Evolutionary conservation across 2,113 vertebrate species (phyloP), one percentile per base, ranked within the genome.

Genomic region (Panthera leo): DNA sequence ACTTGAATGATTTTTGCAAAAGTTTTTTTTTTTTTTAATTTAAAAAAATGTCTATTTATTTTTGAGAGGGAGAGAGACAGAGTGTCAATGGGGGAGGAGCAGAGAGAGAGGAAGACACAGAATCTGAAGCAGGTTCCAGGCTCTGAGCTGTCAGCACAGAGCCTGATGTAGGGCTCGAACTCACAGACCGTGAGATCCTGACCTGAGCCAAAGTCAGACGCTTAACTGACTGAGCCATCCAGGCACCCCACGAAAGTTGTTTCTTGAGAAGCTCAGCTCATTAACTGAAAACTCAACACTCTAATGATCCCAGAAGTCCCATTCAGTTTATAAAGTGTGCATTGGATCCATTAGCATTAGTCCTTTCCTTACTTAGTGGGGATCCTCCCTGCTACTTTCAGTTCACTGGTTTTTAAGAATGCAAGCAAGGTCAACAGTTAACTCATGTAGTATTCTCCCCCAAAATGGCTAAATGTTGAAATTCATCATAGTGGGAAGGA

Each of bases 231-330:
- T 51, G 51, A 51, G 51, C 51, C 51, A 51, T 14, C 51, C 51
- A 51, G 51, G 51, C 14, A 14, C 51, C 51, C 51, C 14, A 27
- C 8, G 67, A 92, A 92, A 75, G 36, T 76, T 82, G 8, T 73
- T 94, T 91, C 76, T 96, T 93, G 58, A 95, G 39, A 80, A 93
- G 85, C 16, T 61, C 39, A 91, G 12, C 67, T 79, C 1, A 23
- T 90, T 92, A 36, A 78, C 63, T 88, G 68, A 96, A 91, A 94
- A 67, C 15, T 55, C 82, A 91, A 93, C 91, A 68, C 15, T 80
- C 34, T 31, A 9, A 67, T 80, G 76, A 87, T 53, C 18, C 45
- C 23, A 53, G 19, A 94, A 87, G 34, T 84, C 15, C 14, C 55
- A 51, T 11, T 86, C 45, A 45, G 2, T 80, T 91, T 89, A 67